Percentiles rank a stretch among this genome's conserved stretches.
These are phyloP conservation scores for Itoplectis maculator DNA, from an alignment of 2,888 invertebrate species.

Conservation along the genomic window DNA sequence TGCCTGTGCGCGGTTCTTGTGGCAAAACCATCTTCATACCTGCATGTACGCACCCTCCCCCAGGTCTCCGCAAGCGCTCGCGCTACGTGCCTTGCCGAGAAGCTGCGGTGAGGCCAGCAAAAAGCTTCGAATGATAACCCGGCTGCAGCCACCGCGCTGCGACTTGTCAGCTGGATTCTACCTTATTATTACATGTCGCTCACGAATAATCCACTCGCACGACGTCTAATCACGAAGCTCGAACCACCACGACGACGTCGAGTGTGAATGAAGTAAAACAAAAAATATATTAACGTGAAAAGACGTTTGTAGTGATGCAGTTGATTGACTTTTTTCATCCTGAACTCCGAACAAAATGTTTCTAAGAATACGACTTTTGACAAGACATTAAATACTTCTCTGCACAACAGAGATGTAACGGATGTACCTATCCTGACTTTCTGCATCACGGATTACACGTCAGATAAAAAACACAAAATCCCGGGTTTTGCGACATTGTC, in stretches of 20 bases:
- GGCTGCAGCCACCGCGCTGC: neutral
- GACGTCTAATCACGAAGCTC: slow-evolving; percentile 1
- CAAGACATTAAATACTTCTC: too few species aligned
- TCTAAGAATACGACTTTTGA: too few species aligned
- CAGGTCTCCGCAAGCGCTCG: neutral
- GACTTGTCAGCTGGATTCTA: slow-evolving; percentile 15
- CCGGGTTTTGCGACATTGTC: too few species aligned
- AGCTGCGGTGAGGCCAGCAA: slow-evolving; percentile 17
- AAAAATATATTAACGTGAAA: neutral
- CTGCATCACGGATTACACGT: too few species aligned
- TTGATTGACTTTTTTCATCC: too few species aligned
- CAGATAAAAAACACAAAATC: too few species aligned
- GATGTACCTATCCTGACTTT: too few species aligned
- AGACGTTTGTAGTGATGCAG: neutral
- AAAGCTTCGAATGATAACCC: slow-evolving; percentile 16
- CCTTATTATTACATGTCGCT: slow-evolving; percentile 52
- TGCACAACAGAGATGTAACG: too few species aligned
- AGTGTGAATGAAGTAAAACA: neutral
- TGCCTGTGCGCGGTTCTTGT: slow-evolving; percentile 65
- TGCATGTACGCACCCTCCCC: slow-evolving; percentile 59
- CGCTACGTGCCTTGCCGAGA: slow-evolving; percentile 18
- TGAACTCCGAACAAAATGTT: too few species aligned
- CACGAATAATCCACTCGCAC: slow-evolving; percentile 34
- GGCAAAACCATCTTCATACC: slow-evolving; percentile 72
- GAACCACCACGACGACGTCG: neutral